Evolutionary conservation across 2,888 invertebrate species (phyloP).

Genomic region (Macrosoma leucophasiata): DNA sequence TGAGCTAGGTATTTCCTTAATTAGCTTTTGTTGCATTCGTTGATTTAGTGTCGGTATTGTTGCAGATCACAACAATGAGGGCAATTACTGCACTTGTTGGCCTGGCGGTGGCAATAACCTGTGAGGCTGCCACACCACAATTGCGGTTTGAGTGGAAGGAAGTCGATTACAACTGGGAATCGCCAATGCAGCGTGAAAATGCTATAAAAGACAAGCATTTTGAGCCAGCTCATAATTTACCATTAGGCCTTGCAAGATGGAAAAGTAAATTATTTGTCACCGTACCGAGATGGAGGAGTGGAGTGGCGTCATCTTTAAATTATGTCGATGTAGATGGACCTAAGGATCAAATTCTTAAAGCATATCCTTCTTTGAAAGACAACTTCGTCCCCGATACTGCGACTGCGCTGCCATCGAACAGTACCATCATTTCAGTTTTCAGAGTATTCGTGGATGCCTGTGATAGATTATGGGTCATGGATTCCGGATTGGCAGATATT

Average conservation of each 20-base stretch:
- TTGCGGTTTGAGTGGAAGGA: slow-evolving; percentile 83
- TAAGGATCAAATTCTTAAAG: slow-evolving; percentile 82
- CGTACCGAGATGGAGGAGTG: slow-evolving; percentile 81
- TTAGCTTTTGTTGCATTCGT: neutral
- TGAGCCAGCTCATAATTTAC: slow-evolving; percentile 79
- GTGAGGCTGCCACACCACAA: slow-evolving; percentile 68
- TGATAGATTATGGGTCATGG: slow-evolving; percentile 88
- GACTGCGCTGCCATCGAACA: slow-evolving; percentile 68
- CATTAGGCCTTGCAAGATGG: slow-evolving; percentile 83
- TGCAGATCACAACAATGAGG: slow-evolving; percentile 30
- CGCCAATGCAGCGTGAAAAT: slow-evolving; percentile 71
- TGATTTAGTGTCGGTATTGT: too few relatives aligned
- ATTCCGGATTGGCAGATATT: slow-evolving; percentile 86
- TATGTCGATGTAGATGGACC: slow-evolving; percentile 78
- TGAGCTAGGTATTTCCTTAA: neutral
- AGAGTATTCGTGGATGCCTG: slow-evolving; percentile 84
- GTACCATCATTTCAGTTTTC: slow-evolving; percentile 82
- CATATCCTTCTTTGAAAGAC: slow-evolving; percentile 86
- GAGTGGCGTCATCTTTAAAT: slow-evolving; percentile 82
- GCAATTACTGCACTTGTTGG: slow-evolving; percentile 40
- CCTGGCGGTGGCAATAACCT: slow-evolving; percentile 41
- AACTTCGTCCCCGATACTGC: slow-evolving; percentile 81
- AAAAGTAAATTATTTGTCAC: slow-evolving; percentile 82
- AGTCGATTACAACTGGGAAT: slow-evolving; percentile 80
- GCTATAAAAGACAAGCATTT: slow-evolving; percentile 78